phyloP scores from a whole-genome alignment of 2,888 invertebrate genomes.

The Ochropleura leucogaster region DNA sequence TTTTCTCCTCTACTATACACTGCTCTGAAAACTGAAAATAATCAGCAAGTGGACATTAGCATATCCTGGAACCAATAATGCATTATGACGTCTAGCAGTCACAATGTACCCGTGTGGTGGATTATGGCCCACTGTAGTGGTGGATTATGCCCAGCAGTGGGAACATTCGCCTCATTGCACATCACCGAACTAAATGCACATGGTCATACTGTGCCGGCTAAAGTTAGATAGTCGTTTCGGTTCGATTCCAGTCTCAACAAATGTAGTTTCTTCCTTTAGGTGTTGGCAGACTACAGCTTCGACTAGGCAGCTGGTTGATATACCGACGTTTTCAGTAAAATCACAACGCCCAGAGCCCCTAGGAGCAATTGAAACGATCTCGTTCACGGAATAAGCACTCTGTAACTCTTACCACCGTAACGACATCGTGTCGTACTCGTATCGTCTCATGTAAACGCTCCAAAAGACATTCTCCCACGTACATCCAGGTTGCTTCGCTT shows the following conservation, averaged over 20 bases:
- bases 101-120: neutral
- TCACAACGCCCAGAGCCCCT: too few species aligned
- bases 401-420: slow-evolving; percentile 4
- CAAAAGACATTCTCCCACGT: slow-evolving; percentile 77
- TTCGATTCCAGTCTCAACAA: too few species aligned
- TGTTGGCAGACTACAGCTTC: too few species aligned
- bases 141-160: neutral
- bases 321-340: too few species aligned
- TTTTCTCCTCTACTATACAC: neutral
- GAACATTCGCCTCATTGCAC: neutral
- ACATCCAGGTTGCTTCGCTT: slow-evolving; percentile 84
- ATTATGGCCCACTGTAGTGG: neutral
- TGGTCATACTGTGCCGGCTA: too few species aligned
- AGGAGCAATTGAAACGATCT: neutral
- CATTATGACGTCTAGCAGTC: neutral
- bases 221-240: too few species aligned
- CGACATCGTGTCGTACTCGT: slow-evolving; percentile 50
- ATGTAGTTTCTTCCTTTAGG: too few species aligned
- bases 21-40: neutral
- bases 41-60: neutral
- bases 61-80: neutral
- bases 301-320: too few species aligned
- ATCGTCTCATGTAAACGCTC: slow-evolving; percentile 65
- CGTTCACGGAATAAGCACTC: neutral
- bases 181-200: too few species aligned